Base-by-base conservation (phyloP, 2,797 vertebrate species). In the Perodicticus potto region DNA sequence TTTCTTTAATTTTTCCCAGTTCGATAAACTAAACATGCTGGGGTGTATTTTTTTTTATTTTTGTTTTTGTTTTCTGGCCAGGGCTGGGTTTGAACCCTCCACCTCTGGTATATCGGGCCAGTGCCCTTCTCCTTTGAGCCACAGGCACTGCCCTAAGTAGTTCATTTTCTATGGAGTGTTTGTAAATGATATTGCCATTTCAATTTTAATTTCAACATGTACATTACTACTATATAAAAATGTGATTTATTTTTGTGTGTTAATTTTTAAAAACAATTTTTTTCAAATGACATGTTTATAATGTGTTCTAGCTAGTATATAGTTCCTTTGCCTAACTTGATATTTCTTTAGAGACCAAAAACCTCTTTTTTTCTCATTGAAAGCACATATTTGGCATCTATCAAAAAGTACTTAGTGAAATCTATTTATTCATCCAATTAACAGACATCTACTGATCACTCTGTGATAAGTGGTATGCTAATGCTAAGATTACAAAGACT, bases 261-360 rank as follows among this genome's bases (percentile, higher is more conserved):
- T 67, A 76, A 77, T 1, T 81, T 88, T 87, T 95, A 49, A 92
- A 91, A 80, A 17, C 5, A 67, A 32, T 43, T 94, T 94, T 95
- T 92, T 86, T 89, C 22, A 87, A 93, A 91, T 81, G 49, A 69
- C 34, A 7, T 45, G 25, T 78, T 34, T 76, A 19, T 83, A 53
- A 72, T 89, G 2, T 76, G 1, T 78, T 96, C 11, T 93, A 67
- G 92, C 55, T 57, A 55, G 2, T 61, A 73, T 93, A 45, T 82
- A 72, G 17, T 86, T 94, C 5, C 10, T 76, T 89, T 93, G 61
- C 7, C 23, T 9, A 43, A 85, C 40, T 61, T 82, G 3, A 45
- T 49, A 70, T 90, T 84, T 90, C 34, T 91, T 88, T 40, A 65
- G 69, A 77, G 32, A 77, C 40, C 73, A 72, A 81, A 69, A 49